A percentile compares a stretch with the other conserved stretches of the same genome.
Conservation (phyloP, 2,113 vertebrate species). For the Bettongia penicillata region DNA sequence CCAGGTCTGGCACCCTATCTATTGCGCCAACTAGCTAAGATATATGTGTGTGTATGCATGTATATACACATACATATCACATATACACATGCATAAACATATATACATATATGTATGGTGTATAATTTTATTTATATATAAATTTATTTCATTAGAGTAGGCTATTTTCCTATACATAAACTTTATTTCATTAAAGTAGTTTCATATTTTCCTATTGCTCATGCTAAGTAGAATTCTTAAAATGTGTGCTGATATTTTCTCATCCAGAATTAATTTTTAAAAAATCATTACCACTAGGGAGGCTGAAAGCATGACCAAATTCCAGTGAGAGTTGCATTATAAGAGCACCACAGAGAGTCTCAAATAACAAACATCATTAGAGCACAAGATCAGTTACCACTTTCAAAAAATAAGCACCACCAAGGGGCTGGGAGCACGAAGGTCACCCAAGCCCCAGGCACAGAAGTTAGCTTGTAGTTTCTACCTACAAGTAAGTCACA, state of each 20-base stretch:
- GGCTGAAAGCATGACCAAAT: neutral
- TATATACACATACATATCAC: too few species aligned
- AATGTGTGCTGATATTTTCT: neutral
- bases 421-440: neutral
- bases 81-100: too few species aligned
- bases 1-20: neutral
- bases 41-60: too few species aligned
- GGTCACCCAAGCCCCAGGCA: neutral
- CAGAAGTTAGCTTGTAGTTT: fast-evolving
- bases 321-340: neutral
- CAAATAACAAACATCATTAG: neutral
- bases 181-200: neutral
- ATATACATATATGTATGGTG: fast-evolving
- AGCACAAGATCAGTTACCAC: fast-evolving
- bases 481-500: neutral
- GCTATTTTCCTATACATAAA: neutral
- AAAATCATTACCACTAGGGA: neutral
- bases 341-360: neutral
- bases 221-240: neutral
- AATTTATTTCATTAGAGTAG: neutral
- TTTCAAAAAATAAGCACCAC: neutral
- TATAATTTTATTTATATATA: too few species aligned
- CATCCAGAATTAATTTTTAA: neutral
- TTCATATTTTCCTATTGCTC: neutral
- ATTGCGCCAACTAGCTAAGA: neutral